phyloP scores from a whole-genome alignment of 1,140 invertebrate species.

The Harlomillsia oculata region DNA sequence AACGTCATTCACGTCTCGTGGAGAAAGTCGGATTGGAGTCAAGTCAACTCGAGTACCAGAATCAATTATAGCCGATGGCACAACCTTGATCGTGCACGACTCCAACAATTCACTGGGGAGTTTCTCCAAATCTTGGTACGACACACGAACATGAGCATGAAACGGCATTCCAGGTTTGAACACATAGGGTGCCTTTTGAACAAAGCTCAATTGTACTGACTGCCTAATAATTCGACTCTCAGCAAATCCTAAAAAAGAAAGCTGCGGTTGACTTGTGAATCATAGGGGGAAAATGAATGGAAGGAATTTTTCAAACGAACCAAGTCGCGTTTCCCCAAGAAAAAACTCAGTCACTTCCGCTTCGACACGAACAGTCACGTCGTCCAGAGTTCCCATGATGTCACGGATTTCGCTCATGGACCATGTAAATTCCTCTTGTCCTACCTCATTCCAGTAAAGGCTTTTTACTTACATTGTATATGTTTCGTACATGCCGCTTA shows the following conservation, averaged over 20 bases:
- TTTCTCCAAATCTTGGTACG: slow-evolving; percentile 38
- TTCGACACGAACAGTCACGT: slow-evolving; percentile 37
- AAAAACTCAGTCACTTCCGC: slow-evolving; percentile 40
- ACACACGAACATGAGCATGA: slow-evolving; percentile 42
- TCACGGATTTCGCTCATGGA: slow-evolving; percentile 16
- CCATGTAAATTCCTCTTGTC: slow-evolving; percentile 23
- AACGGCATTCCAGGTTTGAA: slow-evolving; percentile 51
- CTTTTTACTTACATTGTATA: too few relatives aligned
- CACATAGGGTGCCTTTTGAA: slow-evolving; percentile 45
- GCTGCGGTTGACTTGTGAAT: neutral
- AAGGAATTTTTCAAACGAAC: slow-evolving; percentile 6
- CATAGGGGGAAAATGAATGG: neutral
- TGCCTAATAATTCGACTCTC: slow-evolving; percentile 46
- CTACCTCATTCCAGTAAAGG: neutral
- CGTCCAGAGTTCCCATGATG: slow-evolving; percentile 19
- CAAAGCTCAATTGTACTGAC: slow-evolving; percentile 44
- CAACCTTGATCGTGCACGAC: slow-evolving; percentile 36
- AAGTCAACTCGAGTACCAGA: slow-evolving; percentile 16
- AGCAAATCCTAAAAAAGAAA: slow-evolving; percentile 40
- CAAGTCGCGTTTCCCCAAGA: slow-evolving; percentile 38
- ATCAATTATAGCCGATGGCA: slow-evolving; percentile 26
- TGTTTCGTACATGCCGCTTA: too few relatives aligned
- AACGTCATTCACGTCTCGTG: neutral
- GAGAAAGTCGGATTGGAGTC: slow-evolving; percentile 6
- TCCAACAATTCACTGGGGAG: slow-evolving; percentile 37